These are phyloP conservation scores for Oryzias dopingdopingensis DNA, from an alignment of 2,797 vertebrate genomes.

Conservation along the genomic window DNA sequence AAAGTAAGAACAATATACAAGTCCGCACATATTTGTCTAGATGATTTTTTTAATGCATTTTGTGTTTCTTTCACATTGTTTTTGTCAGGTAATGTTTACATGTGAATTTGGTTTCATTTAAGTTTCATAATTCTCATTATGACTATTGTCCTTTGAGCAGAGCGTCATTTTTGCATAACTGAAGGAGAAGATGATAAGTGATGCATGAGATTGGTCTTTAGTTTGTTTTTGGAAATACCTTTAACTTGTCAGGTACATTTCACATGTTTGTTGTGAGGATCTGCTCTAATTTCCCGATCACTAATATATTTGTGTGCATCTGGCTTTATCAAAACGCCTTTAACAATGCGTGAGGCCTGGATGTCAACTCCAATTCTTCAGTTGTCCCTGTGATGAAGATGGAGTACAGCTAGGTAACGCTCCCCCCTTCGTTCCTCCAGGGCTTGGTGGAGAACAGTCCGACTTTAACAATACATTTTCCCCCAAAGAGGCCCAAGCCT, in stretches of 20 bases:
- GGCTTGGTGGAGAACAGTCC: conserved; percentile 51
- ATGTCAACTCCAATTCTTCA: conserved; percentile 36
- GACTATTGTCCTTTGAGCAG: too few relatives aligned
- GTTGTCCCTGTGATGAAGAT: conserved; percentile 52
- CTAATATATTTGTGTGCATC: conserved; percentile 12
- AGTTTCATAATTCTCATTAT: too few relatives aligned
- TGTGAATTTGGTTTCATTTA: too few relatives aligned
- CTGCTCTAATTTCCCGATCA: conserved; percentile 37
- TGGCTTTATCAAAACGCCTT: conserved; percentile 1
- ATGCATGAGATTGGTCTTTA: too few relatives aligned
- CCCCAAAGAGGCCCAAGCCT: conserved; percentile 56
- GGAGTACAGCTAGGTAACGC: conserved; percentile 44
- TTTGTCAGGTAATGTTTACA: too few relatives aligned
- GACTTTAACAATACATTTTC: conserved; percentile 52
- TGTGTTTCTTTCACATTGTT: too few relatives aligned
- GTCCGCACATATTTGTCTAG: conserved; percentile 1
- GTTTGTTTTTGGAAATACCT: too few relatives aligned
- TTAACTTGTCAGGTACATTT: too few relatives aligned
- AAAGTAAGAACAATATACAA: conserved; percentile 30
- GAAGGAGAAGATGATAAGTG: too few relatives aligned
- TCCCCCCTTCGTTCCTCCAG: conserved; percentile 47
- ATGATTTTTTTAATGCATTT: too few relatives aligned
- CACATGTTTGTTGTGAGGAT: conserved; percentile 11
- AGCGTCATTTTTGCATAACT: too few relatives aligned
- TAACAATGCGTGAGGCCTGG: conserved; percentile 24